These are phyloP conservation scores for Polydrusus tereticollis DNA, from an alignment of 2,888 invertebrate genomes.

Conservation along the genomic window DNA sequence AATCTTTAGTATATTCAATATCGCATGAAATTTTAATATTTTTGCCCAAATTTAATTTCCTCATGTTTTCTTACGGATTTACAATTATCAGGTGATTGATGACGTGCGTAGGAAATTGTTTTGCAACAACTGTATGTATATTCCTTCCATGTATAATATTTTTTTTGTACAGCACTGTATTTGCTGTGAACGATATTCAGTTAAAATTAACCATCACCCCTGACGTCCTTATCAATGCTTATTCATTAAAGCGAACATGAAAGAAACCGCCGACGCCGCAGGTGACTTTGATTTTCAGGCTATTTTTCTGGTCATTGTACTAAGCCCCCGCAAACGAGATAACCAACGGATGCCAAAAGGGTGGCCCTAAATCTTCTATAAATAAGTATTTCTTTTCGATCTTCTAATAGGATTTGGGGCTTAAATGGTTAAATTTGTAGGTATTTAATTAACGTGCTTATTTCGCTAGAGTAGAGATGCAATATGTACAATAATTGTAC, in stretches of 20 bases:
- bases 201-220: conserved; percentile 50
- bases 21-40: no score
- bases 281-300: conserved; percentile 57
- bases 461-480: not conserved
- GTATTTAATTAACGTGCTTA: not conserved
- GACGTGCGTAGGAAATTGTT: no score
- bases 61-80: no score
- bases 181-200: conserved; percentile 35
- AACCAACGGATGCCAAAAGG: conserved; percentile 21
- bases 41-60: no score
- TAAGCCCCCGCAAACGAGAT: conserved; percentile 38
- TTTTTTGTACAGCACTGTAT: conserved; percentile 26
- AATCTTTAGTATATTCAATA: no score
- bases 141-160: not conserved
- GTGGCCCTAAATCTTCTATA: conserved; percentile 8
- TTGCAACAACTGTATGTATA: no score
- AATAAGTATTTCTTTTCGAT: not conserved
- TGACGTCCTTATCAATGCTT: conserved; percentile 57
- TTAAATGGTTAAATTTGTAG: conserved; percentile 7
- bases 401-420: conserved; percentile 13
- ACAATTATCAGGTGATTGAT: no score
- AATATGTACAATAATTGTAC: no score
- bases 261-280: conserved; percentile 53
- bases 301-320: conserved; percentile 55
- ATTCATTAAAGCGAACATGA: conserved; percentile 53